phyloP scores from a whole-genome alignment of 2,888 invertebrate species.

The Diadegma fenestrale region DNA sequence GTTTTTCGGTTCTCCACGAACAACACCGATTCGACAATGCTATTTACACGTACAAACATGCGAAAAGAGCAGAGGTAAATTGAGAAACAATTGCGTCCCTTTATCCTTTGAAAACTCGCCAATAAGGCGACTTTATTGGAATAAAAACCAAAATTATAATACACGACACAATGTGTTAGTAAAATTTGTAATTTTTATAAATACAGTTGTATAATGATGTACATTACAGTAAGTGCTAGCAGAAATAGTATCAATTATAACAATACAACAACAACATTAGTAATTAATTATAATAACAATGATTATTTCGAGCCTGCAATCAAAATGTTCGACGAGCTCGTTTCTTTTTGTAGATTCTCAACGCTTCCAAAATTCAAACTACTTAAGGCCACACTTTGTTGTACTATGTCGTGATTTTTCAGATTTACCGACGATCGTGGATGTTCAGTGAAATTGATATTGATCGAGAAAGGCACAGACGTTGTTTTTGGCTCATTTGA shows the following conservation, averaged over 20 bases:
- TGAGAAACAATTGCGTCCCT: slow-evolving; percentile 57
- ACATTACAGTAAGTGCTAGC: slow-evolving; percentile 39
- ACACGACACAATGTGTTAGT: slow-evolving; percentile 56
- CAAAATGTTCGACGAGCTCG: slow-evolving; percentile 2
- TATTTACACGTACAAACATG: neutral
- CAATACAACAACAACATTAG: slow-evolving; percentile 8
- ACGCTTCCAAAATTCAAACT: neutral
- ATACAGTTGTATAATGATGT: slow-evolving; percentile 39
- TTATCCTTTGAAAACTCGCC: slow-evolving; percentile 47
- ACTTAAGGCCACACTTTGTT: neutral
- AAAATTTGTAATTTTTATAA: slow-evolving; percentile 55
- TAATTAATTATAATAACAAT: neutral
- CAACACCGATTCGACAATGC: slow-evolving; percentile 4
- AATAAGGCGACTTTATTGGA: slow-evolving; percentile 61
- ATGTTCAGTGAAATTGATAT: slow-evolving; percentile 9
- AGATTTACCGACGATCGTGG: slow-evolving; percentile 9
- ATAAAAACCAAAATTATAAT: slow-evolving; percentile 58
- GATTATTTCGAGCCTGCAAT: slow-evolving; percentile 21
- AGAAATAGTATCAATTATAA: slow-evolving; percentile 25
- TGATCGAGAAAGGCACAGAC: neutral
- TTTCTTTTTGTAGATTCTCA: neutral
- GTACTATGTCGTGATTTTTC: slow-evolving; percentile 6
- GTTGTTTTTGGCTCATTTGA: neutral
- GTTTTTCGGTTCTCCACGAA: neutral
- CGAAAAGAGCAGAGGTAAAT: slow-evolving; percentile 54